Percentiles rank a stretch among this genome's conserved stretches.
Evolutionary conservation across 2,888 invertebrate genomes (phyloP).

Genomic region (Hyalella azteca): DNA sequence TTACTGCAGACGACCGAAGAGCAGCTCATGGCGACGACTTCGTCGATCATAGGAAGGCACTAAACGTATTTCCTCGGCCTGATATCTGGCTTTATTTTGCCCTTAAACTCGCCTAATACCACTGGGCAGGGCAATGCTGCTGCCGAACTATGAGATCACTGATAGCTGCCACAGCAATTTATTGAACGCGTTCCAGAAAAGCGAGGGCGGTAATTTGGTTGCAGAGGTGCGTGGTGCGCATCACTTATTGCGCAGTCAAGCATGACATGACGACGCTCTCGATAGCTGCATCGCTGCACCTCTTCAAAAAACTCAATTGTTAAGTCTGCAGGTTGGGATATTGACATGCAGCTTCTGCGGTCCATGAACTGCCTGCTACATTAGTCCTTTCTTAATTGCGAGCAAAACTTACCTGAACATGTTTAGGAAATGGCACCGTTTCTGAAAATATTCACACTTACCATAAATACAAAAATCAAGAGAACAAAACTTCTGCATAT

Average conservation of each 20-base stretch:
- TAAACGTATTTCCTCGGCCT: slow-evolving; percentile 5
- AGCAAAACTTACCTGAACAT: not conserved
- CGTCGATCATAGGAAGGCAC: not conserved
- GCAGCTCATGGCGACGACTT: not conserved
- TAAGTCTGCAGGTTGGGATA: not conserved
- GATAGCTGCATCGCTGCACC: too few relatives aligned
- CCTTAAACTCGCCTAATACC: slow-evolving; percentile 6
- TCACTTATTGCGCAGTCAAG: slow-evolving; percentile 33
- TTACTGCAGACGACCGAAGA: not conserved
- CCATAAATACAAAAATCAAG: not conserved
- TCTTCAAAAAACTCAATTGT: not conserved
- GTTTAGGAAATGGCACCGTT: not conserved
- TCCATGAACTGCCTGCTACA: not conserved
- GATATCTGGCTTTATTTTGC: slow-evolving; percentile 9
- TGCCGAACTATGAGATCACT: slow-evolving; percentile 14
- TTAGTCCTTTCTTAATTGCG: not conserved
- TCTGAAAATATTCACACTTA: not conserved
- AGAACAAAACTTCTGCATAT: not conserved
- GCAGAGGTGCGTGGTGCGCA: slow-evolving; percentile 10
- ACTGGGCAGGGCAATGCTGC: slow-evolving; percentile 14
- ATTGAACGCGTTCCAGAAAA: slow-evolving; percentile 28
- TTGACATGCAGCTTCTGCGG: slow-evolving; percentile 1
- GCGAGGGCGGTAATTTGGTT: slow-evolving; percentile 7
- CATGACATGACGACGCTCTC: not conserved
- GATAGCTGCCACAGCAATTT: slow-evolving; percentile 8